phyloP scores from a whole-genome alignment of 2,797 vertebrate species.

The Pempheris klunzingeri region DNA sequence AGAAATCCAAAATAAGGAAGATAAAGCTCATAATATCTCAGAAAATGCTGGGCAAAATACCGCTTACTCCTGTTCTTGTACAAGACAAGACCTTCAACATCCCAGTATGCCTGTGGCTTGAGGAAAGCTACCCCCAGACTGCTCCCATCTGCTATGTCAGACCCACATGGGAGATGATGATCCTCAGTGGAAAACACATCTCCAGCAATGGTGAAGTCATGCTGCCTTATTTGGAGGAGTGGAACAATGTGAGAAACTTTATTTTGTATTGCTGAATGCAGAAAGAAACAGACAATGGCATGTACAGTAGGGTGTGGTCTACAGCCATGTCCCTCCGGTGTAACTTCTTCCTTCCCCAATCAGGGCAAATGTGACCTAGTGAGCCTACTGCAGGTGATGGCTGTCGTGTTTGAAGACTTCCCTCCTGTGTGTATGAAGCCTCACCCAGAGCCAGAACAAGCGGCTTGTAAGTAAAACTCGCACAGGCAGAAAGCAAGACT shows the following conservation, averaged over 20 bases:
- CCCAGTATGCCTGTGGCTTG: conserved; percentile 92
- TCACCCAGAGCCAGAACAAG: conserved; percentile 79
- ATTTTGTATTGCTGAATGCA: background rate
- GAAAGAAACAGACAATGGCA: background rate
- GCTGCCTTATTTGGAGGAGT: conserved; percentile 81
- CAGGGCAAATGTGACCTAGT: conserved; percentile 91
- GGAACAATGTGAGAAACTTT: conserved; percentile 72
- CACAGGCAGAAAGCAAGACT: background rate
- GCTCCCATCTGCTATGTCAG: conserved; percentile 94
- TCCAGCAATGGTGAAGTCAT: conserved; percentile 80
- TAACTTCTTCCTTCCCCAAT: background rate
- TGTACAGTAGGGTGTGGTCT: background rate
- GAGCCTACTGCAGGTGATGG: conserved; percentile 92
- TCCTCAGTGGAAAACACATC: conserved; percentile 88
- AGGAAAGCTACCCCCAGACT: conserved; percentile 91
- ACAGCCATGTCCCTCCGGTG: no score
- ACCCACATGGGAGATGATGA: conserved; percentile 91
- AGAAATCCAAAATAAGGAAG: background rate
- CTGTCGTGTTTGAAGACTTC: conserved; percentile 89
- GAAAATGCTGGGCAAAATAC: background rate
- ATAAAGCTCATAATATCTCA: background rate
- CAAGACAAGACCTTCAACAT: conserved; percentile 91
- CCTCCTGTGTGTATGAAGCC: conserved; percentile 89
- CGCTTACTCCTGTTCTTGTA: background rate
- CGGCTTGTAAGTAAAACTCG: conserved; percentile 86